Percentiles rank a stretch among this genome's conserved stretches.
These are phyloP conservation scores for Montipora efflorescens DNA, from an alignment of 64 coral and sea anemone species.

Conservation along the genomic window DNA sequence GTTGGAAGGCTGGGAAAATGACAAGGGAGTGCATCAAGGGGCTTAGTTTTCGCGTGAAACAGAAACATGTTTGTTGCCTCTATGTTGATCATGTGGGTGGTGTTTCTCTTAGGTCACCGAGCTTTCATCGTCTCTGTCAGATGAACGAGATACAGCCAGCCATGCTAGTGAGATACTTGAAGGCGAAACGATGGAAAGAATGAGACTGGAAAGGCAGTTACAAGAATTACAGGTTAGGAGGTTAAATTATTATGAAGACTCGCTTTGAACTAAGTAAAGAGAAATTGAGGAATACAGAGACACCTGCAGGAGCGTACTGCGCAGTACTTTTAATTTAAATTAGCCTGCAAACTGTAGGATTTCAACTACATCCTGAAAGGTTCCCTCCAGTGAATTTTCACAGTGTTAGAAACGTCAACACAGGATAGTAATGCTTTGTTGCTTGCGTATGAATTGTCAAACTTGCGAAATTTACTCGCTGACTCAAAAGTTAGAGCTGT, in stretches of 20 bases:
- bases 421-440: too few relatives aligned
- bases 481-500: too few relatives aligned
- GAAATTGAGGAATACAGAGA: neutral
- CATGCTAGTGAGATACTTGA: conserved; percentile 83
- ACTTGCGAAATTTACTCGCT: too few relatives aligned
- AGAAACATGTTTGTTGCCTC: neutral
- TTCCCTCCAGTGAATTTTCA: too few relatives aligned
- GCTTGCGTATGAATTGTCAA: too few relatives aligned
- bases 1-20: neutral
- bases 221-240: conserved; percentile 84
- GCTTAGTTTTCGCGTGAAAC: neutral
- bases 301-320: too few relatives aligned
- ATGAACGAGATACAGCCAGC: conserved; percentile 85
- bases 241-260: neutral
- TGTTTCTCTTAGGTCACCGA: conserved; percentile 74
- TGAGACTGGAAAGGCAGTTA: conserved; percentile 86
- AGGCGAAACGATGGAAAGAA: conserved; percentile 92
- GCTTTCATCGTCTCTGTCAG: conserved; percentile 75
- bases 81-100: neutral
- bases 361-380: too few relatives aligned
- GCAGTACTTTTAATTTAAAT: too few relatives aligned
- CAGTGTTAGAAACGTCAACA: too few relatives aligned
- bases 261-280: neutral
- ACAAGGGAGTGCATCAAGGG: neutral
- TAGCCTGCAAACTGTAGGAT: too few relatives aligned